Evolutionary conservation across 2,113 vertebrate genomes (phyloP), one percentile per base, ranked within the genome.

Genomic region (Picathartes gymnocephalus): DNA sequence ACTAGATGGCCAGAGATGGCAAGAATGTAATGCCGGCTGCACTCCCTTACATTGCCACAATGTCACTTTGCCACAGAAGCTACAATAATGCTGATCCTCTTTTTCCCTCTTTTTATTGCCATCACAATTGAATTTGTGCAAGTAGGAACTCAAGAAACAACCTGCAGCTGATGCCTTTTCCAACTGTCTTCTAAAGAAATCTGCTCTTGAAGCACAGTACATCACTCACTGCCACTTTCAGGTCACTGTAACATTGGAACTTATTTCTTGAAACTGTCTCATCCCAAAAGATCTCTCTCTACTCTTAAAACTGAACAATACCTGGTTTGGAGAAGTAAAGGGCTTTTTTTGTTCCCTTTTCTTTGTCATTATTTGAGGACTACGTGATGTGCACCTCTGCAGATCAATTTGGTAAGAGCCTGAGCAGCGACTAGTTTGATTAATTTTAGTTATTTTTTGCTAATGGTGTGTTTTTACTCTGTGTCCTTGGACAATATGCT

Each of bases 1-100:
- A 92, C 92, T 94, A 91, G 93, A 37, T 81, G 95, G 90, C 96
- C 89, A 66, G 44, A 71, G 69, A 24, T 68, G 69, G 84, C 51
- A 40, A 28, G 65, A 42, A 31, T 6, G 0, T 19, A 10, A 9
- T 60, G 56, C n/a, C 68, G 86, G 56, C n/a, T 8, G 7, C 16
- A 3, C 0, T 0, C 61, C 69, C 50, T 51, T 47, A 24, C 22
- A 50, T 1, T 74, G 82, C 28, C 0, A 5, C 60, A 66, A 47
- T 68, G 61, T 66, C 68, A 47, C 64, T 84, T 92, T 68, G 81
- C 53, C 65, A 78, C 64, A 62, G 39, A 56, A 61, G 22, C 22
- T 56, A 28, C 12, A 28, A 4, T 40, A 47, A 44, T 22, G 24
- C 18, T 65, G 15, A 31, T 72, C 27, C 15, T 60, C 7, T 3